Percentiles rank a stretch among this genome's conserved stretches.
phyloP scores from a whole-genome alignment of 2,797 vertebrate genomes.

The Alauda arvensis region DNA sequence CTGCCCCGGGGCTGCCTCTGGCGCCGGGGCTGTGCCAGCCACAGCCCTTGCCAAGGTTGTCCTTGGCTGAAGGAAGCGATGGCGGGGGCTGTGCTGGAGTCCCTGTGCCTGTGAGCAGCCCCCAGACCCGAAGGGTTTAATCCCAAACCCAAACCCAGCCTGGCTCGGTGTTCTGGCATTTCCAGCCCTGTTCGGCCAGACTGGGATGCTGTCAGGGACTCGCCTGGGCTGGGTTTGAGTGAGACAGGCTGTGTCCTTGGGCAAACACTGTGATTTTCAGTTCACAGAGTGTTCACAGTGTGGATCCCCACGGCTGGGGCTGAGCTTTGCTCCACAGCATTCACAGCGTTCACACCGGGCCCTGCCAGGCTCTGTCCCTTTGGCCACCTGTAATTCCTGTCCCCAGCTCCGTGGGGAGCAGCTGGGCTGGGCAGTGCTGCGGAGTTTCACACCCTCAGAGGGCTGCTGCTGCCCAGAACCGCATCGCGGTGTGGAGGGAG shows the following conservation, averaged over 20 bases:
- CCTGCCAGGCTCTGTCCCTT: neutral
- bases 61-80: neutral
- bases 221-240: neutral
- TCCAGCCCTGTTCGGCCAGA: neutral
- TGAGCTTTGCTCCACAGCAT: neutral
- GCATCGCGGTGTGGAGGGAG: neutral
- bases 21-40: neutral
- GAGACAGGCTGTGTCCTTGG: neutral
- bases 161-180: neutral
- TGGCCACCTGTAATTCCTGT: neutral
- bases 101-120: neutral
- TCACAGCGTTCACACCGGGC: too few relatives aligned
- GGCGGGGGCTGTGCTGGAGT: neutral
- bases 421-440: too few relatives aligned
- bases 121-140: rapidly evolving
- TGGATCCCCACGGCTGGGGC: neutral
- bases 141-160: neutral
- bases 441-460: rapidly evolving
- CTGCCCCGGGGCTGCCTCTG: neutral
- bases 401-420: rapidly evolving
- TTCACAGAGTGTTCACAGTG: rapidly evolving
- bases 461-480: neutral
- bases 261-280: neutral
- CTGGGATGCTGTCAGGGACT: neutral
- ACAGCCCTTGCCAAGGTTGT: neutral